Conservation (phyloP, 2,888 invertebrate species). For the Exephanes ischioxanthus region DNA sequence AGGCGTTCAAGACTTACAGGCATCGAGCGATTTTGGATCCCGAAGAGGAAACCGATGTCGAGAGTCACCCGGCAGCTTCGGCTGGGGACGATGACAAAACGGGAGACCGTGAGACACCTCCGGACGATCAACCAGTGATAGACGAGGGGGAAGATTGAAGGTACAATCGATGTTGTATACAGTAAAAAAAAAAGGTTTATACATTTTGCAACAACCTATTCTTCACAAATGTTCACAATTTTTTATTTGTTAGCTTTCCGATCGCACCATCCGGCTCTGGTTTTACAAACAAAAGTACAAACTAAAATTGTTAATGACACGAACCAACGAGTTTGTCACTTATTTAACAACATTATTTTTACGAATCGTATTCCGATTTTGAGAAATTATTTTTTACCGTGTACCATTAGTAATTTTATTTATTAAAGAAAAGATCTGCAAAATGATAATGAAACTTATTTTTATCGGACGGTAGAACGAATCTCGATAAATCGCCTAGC, state of each 20-base stretch:
- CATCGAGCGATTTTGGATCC: slow-evolving; percentile 68
- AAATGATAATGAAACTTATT: slow-evolving; percentile 71
- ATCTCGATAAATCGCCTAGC: slow-evolving; percentile 30
- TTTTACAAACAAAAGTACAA: too few relatives aligned
- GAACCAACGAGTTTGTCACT: too few relatives aligned
- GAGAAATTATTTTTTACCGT: too few relatives aligned
- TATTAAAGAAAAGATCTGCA: slow-evolving; percentile 71
- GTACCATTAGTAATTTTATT: slow-evolving; percentile 66
- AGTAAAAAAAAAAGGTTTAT: too few relatives aligned
- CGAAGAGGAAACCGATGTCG: slow-evolving; percentile 1
- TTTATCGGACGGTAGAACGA: slow-evolving; percentile 74
- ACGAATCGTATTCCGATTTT: too few relatives aligned
- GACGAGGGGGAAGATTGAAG: slow-evolving; percentile 2
- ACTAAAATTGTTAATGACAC: too few relatives aligned
- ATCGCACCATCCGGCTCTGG: too few relatives aligned
- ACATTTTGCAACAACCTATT: too few relatives aligned
- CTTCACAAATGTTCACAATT: too few relatives aligned
- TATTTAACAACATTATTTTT: too few relatives aligned
- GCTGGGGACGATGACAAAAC: slow-evolving; percentile 1
- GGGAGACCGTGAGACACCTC: slow-evolving; percentile 4
- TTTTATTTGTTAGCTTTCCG: too few relatives aligned
- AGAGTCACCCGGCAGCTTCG: not conserved
- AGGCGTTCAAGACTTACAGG: slow-evolving; percentile 71
- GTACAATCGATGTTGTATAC: not conserved
- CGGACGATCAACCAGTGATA: slow-evolving; percentile 14